Evolutionary conservation across 2,888 invertebrate genomes (phyloP).

Genomic region (Drosophila multiciliata): DNA sequence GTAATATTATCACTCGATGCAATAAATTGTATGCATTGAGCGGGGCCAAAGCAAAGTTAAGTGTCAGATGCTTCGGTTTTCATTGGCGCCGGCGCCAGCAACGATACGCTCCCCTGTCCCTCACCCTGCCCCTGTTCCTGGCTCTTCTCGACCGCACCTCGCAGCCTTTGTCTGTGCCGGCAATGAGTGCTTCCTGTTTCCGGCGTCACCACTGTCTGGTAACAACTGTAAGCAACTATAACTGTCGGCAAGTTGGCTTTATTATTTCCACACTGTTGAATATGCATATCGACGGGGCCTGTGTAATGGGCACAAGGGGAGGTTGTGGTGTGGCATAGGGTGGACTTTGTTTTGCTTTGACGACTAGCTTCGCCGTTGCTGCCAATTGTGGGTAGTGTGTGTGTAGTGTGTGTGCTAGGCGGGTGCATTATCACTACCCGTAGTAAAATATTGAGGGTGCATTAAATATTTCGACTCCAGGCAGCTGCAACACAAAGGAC

Average conservation of each 20-base stretch:
- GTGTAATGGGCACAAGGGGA: background rate
- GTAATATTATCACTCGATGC: slow-evolving; percentile 51
- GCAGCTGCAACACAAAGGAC: slow-evolving; percentile 39
- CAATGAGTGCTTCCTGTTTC: slow-evolving; percentile 75
- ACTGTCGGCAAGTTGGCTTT: slow-evolving; percentile 79
- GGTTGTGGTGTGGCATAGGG: slow-evolving; percentile 1
- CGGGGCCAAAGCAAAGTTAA: slow-evolving; percentile 30
- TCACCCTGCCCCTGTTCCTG: background rate
- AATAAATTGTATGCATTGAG: slow-evolving; percentile 53
- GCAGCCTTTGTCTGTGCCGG: slow-evolving; percentile 48
- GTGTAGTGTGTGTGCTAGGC: slow-evolving; percentile 21
- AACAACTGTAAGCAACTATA: slow-evolving; percentile 74
- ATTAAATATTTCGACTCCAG: slow-evolving; percentile 64
- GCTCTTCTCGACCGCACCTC: slow-evolving; percentile 11
- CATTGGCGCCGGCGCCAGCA: slow-evolving; percentile 45
- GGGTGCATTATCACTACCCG: slow-evolving; percentile 68
- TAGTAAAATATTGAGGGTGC: slow-evolving; percentile 71
- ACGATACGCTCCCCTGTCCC: background rate
- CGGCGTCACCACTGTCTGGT: slow-evolving; percentile 62
- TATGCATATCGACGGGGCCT: slow-evolving; percentile 60
- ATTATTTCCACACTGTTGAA: slow-evolving; percentile 80
- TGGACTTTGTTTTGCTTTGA: slow-evolving; percentile 67
- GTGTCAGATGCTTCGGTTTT: slow-evolving; percentile 50
- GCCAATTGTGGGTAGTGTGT: slow-evolving; percentile 27
- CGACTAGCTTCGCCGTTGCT: slow-evolving; percentile 41